phyloP scores from a whole-genome alignment of 92 coral and sea anemone genomes.

The Isaurus tuberculatus region DNA sequence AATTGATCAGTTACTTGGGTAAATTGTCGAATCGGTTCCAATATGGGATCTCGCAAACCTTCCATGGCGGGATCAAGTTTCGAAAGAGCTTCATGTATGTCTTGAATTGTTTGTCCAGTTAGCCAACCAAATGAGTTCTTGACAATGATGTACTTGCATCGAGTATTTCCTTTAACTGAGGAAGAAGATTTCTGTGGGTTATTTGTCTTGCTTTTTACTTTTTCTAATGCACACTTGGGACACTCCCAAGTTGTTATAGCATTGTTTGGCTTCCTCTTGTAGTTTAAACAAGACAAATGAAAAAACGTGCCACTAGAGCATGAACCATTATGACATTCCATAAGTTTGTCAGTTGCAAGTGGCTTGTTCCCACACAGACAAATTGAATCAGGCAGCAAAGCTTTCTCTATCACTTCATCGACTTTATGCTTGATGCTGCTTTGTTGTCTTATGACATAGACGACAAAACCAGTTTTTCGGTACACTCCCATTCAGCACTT shows the following conservation, averaged over 20 bases:
- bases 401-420: conserved; percentile 44
- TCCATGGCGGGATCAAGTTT: background rate
- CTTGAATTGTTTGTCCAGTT: no score
- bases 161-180: no score
- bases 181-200: no score
- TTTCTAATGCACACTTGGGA: no score
- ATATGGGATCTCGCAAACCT: background rate
- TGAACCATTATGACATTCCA: conserved; percentile 50
- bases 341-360: conserved; percentile 39
- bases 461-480: conserved; percentile 57
- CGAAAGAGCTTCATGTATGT: background rate
- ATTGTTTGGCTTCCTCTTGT: conserved; percentile 55
- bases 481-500: conserved; percentile 33
- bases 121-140: no score
- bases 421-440: conserved; percentile 32
- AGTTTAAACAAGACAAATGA: conserved; percentile 50
- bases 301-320: conserved; percentile 54
- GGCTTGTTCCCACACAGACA: conserved; percentile 61
- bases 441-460: conserved; percentile 55
- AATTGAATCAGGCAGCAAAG: conserved; percentile 35
- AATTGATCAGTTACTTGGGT: background rate
- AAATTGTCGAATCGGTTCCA: background rate
- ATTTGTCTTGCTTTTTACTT: no score
- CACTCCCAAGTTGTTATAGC: conserved; percentile 53
- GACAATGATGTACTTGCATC: no score